Percentiles rank a stretch among this genome's conserved stretches.
These are phyloP conservation scores for Drosophila cognata DNA, from an alignment of 2,888 invertebrate genomes.

Conservation along the genomic window DNA sequence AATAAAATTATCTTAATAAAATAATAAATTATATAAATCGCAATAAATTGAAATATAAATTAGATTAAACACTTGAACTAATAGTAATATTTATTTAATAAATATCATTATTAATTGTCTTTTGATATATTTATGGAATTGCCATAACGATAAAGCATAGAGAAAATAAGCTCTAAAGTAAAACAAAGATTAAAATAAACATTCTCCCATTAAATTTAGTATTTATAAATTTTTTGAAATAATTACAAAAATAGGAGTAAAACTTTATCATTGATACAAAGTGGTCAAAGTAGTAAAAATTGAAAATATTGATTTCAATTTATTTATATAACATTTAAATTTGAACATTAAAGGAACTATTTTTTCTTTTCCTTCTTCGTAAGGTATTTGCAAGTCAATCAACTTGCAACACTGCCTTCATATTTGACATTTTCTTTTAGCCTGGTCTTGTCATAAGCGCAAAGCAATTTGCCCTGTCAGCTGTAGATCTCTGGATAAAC, in stretches of 20 bases:
- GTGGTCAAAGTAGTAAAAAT: background rate
- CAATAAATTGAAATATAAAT: background rate
- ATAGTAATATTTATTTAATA: background rate
- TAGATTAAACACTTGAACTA: background rate
- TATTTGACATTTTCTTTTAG: constrained; percentile 49
- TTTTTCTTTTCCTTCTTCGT: too few relatives aligned
- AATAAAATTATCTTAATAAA: background rate
- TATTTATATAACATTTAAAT: background rate
- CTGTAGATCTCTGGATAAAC: constrained; percentile 40
- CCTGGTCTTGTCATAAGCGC: constrained; percentile 70
- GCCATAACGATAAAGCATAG: background rate
- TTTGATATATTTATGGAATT: background rate
- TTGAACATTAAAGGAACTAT: background rate
- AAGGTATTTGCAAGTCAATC: constrained; percentile 16
- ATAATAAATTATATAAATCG: background rate
- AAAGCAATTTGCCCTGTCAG: constrained; percentile 72
- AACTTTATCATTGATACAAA: background rate
- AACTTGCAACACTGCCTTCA: background rate
- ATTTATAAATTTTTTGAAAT: background rate
- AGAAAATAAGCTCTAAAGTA: too few relatives aligned
- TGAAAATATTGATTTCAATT: background rate
- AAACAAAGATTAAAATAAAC: background rate
- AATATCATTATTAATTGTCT: background rate
- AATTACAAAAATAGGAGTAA: background rate
- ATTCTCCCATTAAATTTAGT: background rate